Conservation (phyloP, 2,113 vertebrate genomes). For the Corythoichthys intestinalis region DNA sequence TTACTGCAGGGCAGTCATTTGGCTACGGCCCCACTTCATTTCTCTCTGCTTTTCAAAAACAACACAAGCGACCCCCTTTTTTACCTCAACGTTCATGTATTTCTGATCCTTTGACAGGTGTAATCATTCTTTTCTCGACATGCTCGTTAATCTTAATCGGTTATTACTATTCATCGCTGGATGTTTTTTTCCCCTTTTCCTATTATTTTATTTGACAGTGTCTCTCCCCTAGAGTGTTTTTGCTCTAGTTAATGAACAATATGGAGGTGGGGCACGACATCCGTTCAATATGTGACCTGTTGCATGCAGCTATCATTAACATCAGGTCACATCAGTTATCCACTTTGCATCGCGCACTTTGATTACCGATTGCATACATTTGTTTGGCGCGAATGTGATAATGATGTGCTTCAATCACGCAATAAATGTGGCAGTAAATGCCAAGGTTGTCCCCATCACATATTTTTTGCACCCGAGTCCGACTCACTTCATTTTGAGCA, state of each 20-base stretch:
- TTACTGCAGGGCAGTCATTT: conserved; percentile 65
- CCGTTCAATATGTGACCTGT: conserved; percentile 58
- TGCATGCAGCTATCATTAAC: conserved; percentile 53
- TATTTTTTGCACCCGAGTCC: too few relatives aligned
- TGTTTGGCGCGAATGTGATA: conserved; percentile 10
- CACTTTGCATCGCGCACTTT: conserved; percentile 15
- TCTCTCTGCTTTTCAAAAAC: conserved; percentile 55
- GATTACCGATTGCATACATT: conserved; percentile 29
- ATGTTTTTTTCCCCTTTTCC: conserved; percentile 48
- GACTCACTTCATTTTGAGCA: too few relatives aligned
- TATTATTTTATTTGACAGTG: conserved; percentile 56
- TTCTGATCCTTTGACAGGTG: conserved; percentile 74
- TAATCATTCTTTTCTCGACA: conserved; percentile 73
- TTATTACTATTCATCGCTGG: conserved; percentile 72
- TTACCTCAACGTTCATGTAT: conserved; percentile 68
- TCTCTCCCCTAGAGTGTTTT: conserved; percentile 24
- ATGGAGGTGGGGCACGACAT: conserved; percentile 27
- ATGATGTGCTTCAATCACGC: conserved; percentile 18
- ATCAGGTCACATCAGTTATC: conserved; percentile 49
- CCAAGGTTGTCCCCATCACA: not conserved
- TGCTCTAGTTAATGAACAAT: conserved; percentile 37
- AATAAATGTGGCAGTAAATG: conserved; percentile 36
- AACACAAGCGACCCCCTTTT: conserved; percentile 41
- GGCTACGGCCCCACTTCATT: conserved; percentile 60
- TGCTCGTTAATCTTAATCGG: conserved; percentile 76